phyloP scores from a whole-genome alignment of 2,113 vertebrate species.

The Nibea albiflora region DNA sequence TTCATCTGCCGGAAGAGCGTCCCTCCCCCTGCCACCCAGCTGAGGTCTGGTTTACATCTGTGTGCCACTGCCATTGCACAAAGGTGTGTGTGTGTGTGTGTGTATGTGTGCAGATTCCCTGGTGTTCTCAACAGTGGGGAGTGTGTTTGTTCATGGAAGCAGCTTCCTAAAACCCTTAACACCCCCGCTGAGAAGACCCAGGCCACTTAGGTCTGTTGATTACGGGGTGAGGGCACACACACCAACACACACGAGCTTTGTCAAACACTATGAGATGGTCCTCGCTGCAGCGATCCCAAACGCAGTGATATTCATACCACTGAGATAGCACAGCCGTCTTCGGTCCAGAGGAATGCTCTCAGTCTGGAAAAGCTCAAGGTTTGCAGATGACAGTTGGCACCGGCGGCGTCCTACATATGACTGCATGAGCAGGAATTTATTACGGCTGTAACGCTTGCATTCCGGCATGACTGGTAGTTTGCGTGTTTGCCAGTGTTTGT shows the following conservation, averaged over 20 bases:
- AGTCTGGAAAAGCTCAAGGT: constrained; percentile 46
- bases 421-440: constrained; percentile 64
- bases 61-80: constrained; percentile 46
- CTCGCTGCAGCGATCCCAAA: background rate
- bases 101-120: constrained; percentile 20
- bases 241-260: constrained; percentile 3
- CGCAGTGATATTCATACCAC: background rate
- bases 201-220: constrained; percentile 12
- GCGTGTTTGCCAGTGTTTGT: constrained; percentile 8
- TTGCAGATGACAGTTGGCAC: constrained; percentile 61
- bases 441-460: constrained; percentile 36
- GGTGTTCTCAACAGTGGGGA: constrained; percentile 31
- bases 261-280: background rate
- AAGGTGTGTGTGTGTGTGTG: constrained; percentile 46
- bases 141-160: constrained; percentile 62
- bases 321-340: background rate
- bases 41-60: constrained; percentile 63
- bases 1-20: constrained; percentile 15
- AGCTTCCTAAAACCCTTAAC: constrained; percentile 55
- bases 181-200: constrained; percentile 24
- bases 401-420: constrained; percentile 16
- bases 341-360: constrained; percentile 53
- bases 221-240: background rate
- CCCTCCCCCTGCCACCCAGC: constrained; percentile 15
- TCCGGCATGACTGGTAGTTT: constrained; percentile 20